Evolutionary conservation across 37 sponge, comb jelly and placozoan species (phyloP).

Genomic region (Mnemiopsis leidyi): DNA sequence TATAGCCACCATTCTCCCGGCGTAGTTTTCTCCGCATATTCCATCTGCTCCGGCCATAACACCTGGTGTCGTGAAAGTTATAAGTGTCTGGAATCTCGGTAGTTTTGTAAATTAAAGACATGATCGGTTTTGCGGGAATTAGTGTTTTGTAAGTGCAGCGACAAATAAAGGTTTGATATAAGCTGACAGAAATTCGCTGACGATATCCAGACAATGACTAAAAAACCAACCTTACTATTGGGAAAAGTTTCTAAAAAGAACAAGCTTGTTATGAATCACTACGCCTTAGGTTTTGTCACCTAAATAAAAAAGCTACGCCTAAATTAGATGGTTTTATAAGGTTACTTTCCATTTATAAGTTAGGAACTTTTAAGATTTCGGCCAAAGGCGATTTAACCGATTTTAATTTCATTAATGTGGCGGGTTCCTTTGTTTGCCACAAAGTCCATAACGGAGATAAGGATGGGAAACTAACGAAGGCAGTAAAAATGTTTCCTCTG

Average conservation of each 20-base stretch:
- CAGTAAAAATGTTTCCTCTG: background rate
- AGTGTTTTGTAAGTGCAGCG: too few species aligned
- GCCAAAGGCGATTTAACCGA: background rate
- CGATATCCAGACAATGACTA: background rate
- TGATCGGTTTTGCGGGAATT: too few species aligned
- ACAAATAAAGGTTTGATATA: too few species aligned
- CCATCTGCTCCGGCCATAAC: conserved; percentile 1
- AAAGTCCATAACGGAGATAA: background rate
- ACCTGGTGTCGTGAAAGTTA: too few species aligned
- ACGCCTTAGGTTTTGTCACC: background rate
- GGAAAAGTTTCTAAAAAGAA: too few species aligned
- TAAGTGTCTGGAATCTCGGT: too few species aligned
- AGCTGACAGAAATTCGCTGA: background rate
- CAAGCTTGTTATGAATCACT: background rate
- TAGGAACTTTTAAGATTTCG: background rate
- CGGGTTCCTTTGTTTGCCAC: background rate
- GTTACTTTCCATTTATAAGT: background rate
- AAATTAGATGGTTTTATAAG: too few species aligned
- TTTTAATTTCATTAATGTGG: background rate
- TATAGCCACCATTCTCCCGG: conserved; percentile 11
- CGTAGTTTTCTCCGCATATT: conserved; percentile 9
- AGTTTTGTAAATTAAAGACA: too few species aligned
- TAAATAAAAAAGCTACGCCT: background rate
- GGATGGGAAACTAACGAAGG: background rate
- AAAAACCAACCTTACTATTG: too few species aligned